Percentiles rank a stretch among this genome's conserved stretches.
phyloP scores from a whole-genome alignment of 92 coral and sea anemone species.

The Actinernus sp. region DNA sequence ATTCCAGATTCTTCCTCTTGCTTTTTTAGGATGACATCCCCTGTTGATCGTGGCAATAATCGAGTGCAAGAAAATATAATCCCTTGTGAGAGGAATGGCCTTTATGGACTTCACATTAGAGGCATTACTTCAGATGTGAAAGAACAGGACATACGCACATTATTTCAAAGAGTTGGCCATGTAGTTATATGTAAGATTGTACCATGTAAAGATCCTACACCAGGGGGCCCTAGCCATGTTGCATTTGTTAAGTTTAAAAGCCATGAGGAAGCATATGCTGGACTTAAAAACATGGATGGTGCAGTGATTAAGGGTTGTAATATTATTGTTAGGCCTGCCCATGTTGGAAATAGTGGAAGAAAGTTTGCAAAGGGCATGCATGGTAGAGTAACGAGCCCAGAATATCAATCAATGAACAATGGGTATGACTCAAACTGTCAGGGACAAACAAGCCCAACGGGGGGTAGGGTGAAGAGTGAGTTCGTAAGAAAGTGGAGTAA shows the following conservation, averaged over 20 bases:
- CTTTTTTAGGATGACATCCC: too few species aligned
- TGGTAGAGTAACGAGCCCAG: background rate
- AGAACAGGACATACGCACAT: conserved; percentile 20
- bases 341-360: conserved; percentile 1
- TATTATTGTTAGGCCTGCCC: conserved; percentile 56
- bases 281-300: conserved; percentile 38
- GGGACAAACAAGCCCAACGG: background rate
- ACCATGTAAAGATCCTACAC: background rate
- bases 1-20: too few species aligned
- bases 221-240: background rate
- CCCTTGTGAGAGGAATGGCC: conserved; percentile 45
- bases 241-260: conserved; percentile 69
- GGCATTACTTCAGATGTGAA: conserved; percentile 44
- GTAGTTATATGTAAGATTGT: conserved; percentile 70
- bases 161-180: conserved; percentile 56
- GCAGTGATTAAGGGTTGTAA: conserved; percentile 15
- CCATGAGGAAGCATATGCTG: conserved; percentile 55
- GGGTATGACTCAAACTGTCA: background rate
- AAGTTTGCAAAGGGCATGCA: background rate
- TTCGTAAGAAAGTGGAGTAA: conserved; percentile 3
- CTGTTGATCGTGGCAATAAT: too few species aligned
- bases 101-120: conserved; percentile 73
- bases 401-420: conserved; percentile 4
- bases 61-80: background rate
- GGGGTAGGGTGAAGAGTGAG: background rate